Conservation (phyloP, 2,113 vertebrate genomes). For the Pogonocichla stellata region DNA sequence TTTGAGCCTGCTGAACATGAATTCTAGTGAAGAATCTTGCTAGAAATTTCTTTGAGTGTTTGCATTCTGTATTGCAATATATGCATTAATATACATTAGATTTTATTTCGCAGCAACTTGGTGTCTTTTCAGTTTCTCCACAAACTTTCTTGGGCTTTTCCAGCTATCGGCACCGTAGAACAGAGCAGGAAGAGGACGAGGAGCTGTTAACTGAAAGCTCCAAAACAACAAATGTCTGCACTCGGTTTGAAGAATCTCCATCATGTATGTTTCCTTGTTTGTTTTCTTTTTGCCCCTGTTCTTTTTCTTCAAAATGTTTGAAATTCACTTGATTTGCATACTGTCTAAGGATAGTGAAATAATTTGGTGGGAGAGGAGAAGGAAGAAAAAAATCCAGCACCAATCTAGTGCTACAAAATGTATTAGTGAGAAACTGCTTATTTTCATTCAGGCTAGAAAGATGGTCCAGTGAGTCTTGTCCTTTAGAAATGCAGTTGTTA, state of each 20-base stretch:
- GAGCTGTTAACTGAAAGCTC: constrained; percentile 94
- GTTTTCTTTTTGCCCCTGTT: background rate
- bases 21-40: background rate
- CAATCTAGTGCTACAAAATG: rapidly evolving
- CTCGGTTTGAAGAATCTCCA: constrained; percentile 94
- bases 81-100: background rate
- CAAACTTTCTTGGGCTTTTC: background rate
- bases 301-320: background rate
- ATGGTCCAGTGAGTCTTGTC: background rate
- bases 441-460: background rate
- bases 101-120: background rate
- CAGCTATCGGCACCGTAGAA: constrained; percentile 94
- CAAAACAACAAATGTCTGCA: constrained; percentile 94
- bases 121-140: background rate
- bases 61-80: background rate
- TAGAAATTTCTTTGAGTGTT: background rate
- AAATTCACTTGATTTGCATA: background rate
- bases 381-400: background rate
- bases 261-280: constrained; percentile 82
- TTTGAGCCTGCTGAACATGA: background rate
- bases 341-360: background rate
- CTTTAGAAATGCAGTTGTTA: background rate
- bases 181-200: constrained; percentile 97
- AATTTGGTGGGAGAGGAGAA: background rate
- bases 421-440: background rate